phyloP scores from a whole-genome alignment of 2,888 invertebrate species.

The Nipponacmea schrenckii region DNA sequence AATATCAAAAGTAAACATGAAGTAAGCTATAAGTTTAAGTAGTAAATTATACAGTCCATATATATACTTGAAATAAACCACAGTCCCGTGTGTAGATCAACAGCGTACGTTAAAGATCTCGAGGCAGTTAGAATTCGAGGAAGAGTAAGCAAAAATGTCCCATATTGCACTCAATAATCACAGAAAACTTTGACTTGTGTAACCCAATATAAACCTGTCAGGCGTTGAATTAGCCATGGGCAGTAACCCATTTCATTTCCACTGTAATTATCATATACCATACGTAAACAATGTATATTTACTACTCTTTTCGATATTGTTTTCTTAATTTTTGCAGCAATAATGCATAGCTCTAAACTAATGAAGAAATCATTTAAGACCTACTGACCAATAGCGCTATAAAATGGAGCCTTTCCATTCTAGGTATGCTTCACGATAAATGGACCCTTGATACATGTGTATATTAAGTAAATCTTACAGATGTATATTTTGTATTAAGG shows the following conservation, averaged over 20 bases:
- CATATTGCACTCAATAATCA: conserved; percentile 3
- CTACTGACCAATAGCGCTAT: no score
- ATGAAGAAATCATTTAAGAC: no score
- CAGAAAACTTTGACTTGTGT: neutral
- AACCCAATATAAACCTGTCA: conserved; percentile 1
- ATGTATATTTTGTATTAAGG: no score
- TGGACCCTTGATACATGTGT: no score
- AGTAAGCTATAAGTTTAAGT: conserved; percentile 5
- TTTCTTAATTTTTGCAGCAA: no score
- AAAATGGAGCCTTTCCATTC: no score
- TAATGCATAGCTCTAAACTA: no score
- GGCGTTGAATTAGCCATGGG: neutral
- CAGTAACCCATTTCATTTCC: conserved; percentile 3
- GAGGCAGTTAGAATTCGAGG: conserved; percentile 3
- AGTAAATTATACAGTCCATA: neutral
- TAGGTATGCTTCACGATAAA: no score
- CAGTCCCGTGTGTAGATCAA: conserved; percentile 3
- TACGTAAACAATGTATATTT: neutral
- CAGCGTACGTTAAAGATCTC: neutral
- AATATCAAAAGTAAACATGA: conserved; percentile 6
- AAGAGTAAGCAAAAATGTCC: neutral
- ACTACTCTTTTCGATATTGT: no score
- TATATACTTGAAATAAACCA: neutral
- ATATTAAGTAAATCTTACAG: no score
- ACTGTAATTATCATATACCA: neutral